Base-by-base conservation (phyloP, 2,888 invertebrate genomes). In the Trissolcus brochymenae region DNA sequence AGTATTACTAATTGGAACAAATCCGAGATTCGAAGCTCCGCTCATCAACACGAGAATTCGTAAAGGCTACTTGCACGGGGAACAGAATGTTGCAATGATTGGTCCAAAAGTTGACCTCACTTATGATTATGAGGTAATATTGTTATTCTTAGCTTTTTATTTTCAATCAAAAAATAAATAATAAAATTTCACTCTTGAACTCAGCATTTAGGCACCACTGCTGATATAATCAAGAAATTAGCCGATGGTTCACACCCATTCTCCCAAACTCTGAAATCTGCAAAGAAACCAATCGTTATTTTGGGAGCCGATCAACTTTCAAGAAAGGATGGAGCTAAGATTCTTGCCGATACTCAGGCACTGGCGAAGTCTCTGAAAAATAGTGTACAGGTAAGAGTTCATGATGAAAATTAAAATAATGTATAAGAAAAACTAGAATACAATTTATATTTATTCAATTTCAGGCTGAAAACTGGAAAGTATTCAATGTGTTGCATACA, bases 21-120 rank as follows among this genome's bases (percentile, higher is more conserved):
- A 99, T 91, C 96, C 98, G 0, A 93, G 99, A 61, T 97, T 95
- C 89, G 99, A 99, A 90, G 99, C 99, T 49, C 98, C 99, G 0
- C 91, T 99, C 35, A 91, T 99, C 73, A 99, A 99, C 90, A 95
- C 99, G 0, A 93, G 99, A 83, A 93, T 99, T 79, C 93, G 99
- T 74, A 99, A 99, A 90, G 94, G 95, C 73, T 99, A 95, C 91
- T 91, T 99, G n/a, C 97, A 98, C 87, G 96, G 96, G 88, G 98
- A 99, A 87, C 92, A 88, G 73, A 90, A 91, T 66, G 91, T 99
- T 51, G 98, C 95, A 0, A 90, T 96, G 43, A 92, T 99, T 83
- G 99, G 99, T 9, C 94, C 97, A 0, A 91, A 95, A 86, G 93
- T 99, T 6, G 97, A 99, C 90, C 91, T 99, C 68, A 96, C 96